A percentile compares a stretch with the other conserved stretches of the same genome.
Evolutionary conservation across 1,140 invertebrate species (phyloP).

Genomic region (Akabosia matsudoensis): DNA sequence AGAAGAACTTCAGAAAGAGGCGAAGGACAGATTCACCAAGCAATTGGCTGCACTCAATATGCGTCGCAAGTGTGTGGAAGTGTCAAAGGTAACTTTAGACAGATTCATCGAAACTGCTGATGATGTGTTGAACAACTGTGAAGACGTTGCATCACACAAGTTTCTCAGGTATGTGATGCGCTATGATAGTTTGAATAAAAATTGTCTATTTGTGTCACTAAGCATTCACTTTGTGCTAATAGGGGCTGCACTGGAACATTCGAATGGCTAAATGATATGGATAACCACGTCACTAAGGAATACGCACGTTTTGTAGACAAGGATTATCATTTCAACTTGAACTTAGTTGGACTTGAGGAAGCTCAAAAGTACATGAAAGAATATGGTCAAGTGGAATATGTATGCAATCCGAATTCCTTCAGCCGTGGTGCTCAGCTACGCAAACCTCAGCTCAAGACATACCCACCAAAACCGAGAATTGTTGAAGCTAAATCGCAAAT

Average conservation of each 20-base stretch:
- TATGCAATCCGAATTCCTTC: neutral
- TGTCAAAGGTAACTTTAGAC: neutral
- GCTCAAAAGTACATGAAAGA: neutral
- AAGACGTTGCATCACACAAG: neutral
- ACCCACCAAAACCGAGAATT: neutral
- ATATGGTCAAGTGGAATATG: conserved; percentile 5
- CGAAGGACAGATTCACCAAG: neutral
- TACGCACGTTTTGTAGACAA: neutral
- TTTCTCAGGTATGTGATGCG: neutral
- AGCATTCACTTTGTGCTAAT: neutral
- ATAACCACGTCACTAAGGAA: neutral
- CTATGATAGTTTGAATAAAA: too few relatives aligned
- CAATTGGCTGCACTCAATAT: neutral
- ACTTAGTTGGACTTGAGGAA: neutral
- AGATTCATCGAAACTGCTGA: neutral
- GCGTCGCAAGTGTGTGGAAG: neutral
- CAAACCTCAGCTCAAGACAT: neutral
- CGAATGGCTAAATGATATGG: neutral
- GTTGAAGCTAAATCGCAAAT: neutral
- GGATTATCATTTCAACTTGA: neutral
- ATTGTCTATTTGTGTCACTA: too few relatives aligned
- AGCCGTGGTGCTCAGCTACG: too few relatives aligned
- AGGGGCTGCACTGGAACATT: neutral
- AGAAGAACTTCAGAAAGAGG: neutral
- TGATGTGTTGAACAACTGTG: neutral